phyloP scores from a whole-genome alignment of 2,113 vertebrate species.

The Thomomys bottae region DNA sequence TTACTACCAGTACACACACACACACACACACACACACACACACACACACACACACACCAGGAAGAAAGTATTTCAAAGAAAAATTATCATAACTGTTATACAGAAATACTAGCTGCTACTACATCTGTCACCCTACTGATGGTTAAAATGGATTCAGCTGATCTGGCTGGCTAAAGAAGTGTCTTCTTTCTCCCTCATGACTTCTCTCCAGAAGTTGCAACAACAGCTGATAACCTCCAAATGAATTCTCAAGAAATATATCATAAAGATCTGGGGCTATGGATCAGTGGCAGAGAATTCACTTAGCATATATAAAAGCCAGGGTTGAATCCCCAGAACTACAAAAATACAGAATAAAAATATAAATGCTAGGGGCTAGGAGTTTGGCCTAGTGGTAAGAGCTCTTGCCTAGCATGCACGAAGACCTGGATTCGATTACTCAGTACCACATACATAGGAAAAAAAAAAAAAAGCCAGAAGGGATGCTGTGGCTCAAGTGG shows the following conservation, averaged over 20 bases:
- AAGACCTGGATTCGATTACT: too few species aligned
- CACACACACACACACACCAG: background rate
- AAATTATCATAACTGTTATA: constrained; percentile 1
- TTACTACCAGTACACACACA: too few species aligned
- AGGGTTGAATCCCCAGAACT: too few species aligned
- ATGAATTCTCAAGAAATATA: too few species aligned
- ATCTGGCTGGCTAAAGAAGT: background rate
- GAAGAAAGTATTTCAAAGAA: constrained; percentile 20
- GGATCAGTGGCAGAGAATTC: background rate
- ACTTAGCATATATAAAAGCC: background rate
- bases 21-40: too few species aligned
- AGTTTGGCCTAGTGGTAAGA: too few species aligned
- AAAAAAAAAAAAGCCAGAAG: too few species aligned
- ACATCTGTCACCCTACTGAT: background rate
- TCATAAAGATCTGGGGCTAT: background rate
- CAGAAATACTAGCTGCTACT: background rate
- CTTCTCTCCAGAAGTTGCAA: background rate
- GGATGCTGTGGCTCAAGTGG: too few species aligned
- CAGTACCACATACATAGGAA: too few species aligned
- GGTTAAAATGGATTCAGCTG: background rate
- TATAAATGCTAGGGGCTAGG: too few species aligned
- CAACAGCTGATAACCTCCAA: background rate
- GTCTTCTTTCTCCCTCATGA: background rate
- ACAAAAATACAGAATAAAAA: too few species aligned
- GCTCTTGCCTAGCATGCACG: too few species aligned